Base-by-base conservation (phyloP, 2,113 vertebrate genomes). In the Clinocottus analis region DNA sequence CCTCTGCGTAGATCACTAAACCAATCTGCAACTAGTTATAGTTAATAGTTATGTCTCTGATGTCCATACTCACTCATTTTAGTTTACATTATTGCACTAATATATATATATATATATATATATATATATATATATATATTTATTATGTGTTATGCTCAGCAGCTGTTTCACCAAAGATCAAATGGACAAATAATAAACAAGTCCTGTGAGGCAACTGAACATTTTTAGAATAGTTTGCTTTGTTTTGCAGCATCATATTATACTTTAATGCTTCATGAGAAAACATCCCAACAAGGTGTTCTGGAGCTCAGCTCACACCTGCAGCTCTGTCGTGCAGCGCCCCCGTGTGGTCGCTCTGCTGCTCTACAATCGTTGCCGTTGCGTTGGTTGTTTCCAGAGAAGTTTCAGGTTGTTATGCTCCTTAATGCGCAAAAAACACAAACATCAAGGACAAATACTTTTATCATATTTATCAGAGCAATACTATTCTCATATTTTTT, bases 321-420 rank as follows among this genome's bases (percentile, higher is more conserved):
- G 79, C 27, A 45, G 31, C 53, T 69, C 31, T 53, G 35, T 70
- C 37, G 47, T 85, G 13, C 6, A 63, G 72, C 80, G 5, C 83
- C 86, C 17, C 68, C 76, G 2, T 7, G 69, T 60, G 86, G 41
- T 58, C 19, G 1, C 16, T 58, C 27, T 8, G 7, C 27, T 17
- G 14, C 1, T 17, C 25, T 29, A 58, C 56, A 58, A 7, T 58
- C 1, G 23, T 56, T 27, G 55, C 12, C 16, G 12, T 7, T 29
- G 27, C 17, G 56, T 58, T 29, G 25, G 51, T 56, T 25, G 25
- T 29, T 58, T 58, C 25, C 25, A 29, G 25, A 58, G 25, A 29
- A 29, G 13, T 25, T 55, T 4, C 25, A 55, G n/a, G 51, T 31
- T 27, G 19, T 14, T 56, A 27, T 27, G 23, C n/a, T 55, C 23